phyloP scores from a whole-genome alignment of 2,113 vertebrate species.

The Phyllopteryx taeniolatus region DNA sequence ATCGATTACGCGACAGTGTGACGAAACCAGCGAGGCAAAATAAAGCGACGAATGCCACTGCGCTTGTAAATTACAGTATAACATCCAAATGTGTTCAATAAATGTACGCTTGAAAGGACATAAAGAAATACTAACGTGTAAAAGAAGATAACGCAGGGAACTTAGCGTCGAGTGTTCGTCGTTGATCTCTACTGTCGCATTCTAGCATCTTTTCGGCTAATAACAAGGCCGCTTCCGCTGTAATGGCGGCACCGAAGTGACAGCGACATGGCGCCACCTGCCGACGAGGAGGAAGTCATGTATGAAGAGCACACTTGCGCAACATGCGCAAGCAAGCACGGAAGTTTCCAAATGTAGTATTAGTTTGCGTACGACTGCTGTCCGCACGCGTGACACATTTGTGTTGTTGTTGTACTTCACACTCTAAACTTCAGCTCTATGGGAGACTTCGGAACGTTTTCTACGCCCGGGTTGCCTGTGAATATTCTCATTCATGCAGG shows the following conservation, averaged over 20 bases:
- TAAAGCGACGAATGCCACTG: background rate
- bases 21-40: background rate
- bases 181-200: background rate
- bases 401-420: too few species aligned
- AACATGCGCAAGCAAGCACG: too few species aligned
- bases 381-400: too few species aligned
- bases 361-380: too few species aligned
- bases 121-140: background rate
- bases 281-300: background rate
- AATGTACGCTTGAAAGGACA: background rate
- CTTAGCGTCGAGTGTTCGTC: background rate
- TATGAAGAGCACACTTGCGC: background rate
- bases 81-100: background rate
- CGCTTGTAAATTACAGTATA: background rate
- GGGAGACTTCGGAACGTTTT: too few species aligned
- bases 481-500: too few species aligned
- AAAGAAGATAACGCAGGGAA: too few species aligned
- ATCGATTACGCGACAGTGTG: too few species aligned
- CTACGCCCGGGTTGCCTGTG: too few species aligned
- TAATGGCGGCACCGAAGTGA: background rate
- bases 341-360: too few species aligned
- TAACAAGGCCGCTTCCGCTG: conserved; percentile 19
- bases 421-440: too few species aligned
- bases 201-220: conserved; percentile 17
- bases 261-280: background rate